Base-by-base conservation (phyloP, 1,140 invertebrate species). In the Ips nitidus region DNA sequence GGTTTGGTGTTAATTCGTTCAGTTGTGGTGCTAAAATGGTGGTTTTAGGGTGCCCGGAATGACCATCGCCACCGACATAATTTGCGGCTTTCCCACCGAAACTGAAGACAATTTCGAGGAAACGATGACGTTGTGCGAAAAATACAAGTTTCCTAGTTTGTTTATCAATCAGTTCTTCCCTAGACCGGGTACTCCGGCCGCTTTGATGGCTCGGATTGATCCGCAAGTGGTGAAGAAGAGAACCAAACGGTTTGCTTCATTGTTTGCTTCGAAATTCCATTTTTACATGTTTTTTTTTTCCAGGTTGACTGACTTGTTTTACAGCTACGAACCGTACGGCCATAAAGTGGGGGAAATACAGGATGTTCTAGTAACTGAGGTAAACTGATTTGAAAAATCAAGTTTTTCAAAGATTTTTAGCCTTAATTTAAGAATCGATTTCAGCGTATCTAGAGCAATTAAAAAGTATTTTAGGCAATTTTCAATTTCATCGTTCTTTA, bases 121-220 rank as follows among this genome's bases (percentile, higher is more conserved):
- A 66, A 98, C 96, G 0, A 83, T 98, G 85, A 80, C 83, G 2
- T 82, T 99, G 1, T 95, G 97, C 75, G 80, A 83, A 62, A 90
- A 95, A 78, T 96, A 98, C 77, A 89, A 90, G 74, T 99, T 99
- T 80, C 92, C 96, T 0, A 93, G 91, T 75, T 83, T 99, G 2
- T 99, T 98, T 80, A 99, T 99, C 68, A 99, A 99, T 83, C 97
- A 99, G 81, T 99, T 97, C 82, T 99, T 94, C 76, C 94, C 97
- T 0, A 82, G 98, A 56, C 95, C 96, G 0, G 96, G 96, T 0
- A 99, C 97, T 0, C 95, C 95, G 0, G 97, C 97, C 3, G 95
- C 95, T 4, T 89, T 89, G 76, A 92, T 99, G 90, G 82, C 84
- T 3, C 87, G 90, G 76, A 85, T 94, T 62, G 90, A 94, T 0